Percentiles rank a stretch among this genome's conserved stretches.
phyloP scores from a whole-genome alignment of 2,113 vertebrate species.

The Xiphophorus maculatus region DNA sequence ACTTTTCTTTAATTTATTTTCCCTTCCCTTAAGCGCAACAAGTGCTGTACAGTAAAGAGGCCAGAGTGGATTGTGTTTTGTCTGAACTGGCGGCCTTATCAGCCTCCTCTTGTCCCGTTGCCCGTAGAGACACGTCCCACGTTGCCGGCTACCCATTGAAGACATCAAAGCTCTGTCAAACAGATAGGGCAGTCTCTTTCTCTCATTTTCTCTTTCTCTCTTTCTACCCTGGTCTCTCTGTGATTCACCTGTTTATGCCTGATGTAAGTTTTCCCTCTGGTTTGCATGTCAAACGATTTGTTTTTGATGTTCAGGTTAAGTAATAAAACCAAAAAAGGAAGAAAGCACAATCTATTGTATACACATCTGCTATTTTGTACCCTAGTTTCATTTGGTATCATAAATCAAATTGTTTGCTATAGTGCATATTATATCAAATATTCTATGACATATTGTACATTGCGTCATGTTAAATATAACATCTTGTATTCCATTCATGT shows the following conservation, averaged over 20 bases:
- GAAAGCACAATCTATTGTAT: not conserved
- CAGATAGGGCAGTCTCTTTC: conserved; percentile 46
- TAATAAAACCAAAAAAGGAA: not conserved
- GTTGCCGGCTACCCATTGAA: conserved; percentile 68
- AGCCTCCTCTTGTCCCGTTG: conserved; percentile 67
- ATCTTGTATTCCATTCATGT: not conserved
- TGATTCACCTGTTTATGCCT: conserved; percentile 42
- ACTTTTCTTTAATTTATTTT: not conserved
- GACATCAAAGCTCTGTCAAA: conserved; percentile 68
- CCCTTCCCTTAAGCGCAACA: conserved; percentile 10
- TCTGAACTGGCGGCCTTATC: conserved; percentile 59
- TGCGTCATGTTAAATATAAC: not conserved
- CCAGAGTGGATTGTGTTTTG: conserved; percentile 56
- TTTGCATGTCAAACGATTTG: not conserved
- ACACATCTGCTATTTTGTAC: not conserved
- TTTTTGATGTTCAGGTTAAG: not conserved
- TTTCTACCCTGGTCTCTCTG: conserved; percentile 4
- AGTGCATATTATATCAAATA: not conserved
- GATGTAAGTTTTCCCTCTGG: not conserved
- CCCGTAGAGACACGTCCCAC: conserved; percentile 67
- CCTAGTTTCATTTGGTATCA: not conserved
- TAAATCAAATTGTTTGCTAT: not conserved
- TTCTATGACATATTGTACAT: not conserved
- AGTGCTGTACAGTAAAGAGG: conserved; percentile 30
- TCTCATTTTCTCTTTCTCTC: not conserved